Conservation (phyloP, 2,888 invertebrate species). For the Mongoloraphidia duomilia region DNA sequence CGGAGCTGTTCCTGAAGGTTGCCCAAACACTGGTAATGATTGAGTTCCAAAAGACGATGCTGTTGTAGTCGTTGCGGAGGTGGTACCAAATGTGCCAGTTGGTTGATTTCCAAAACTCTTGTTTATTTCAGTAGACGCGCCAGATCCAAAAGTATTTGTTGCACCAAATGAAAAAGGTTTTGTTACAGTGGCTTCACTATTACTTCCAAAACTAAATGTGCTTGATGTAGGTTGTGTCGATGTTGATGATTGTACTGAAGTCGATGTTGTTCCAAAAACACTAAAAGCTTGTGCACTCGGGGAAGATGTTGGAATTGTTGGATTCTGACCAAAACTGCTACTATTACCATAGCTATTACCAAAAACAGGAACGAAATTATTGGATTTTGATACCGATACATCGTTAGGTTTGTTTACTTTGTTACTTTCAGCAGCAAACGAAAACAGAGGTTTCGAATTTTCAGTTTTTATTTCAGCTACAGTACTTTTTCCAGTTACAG, state of each 20-base stretch:
- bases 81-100: background rate
- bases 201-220: background rate
- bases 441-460: too few species aligned
- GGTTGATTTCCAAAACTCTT: background rate
- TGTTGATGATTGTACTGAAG: background rate
- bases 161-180: conserved; percentile 1
- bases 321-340: background rate
- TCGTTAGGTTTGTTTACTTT: too few species aligned
- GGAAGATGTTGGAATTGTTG: background rate
- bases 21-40: background rate
- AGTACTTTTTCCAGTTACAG: too few species aligned
- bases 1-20: background rate
- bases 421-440: too few species aligned
- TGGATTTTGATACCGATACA: too few species aligned
- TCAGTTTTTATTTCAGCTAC: too few species aligned
- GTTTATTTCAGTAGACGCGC: background rate
- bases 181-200: background rate
- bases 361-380: too few species aligned
- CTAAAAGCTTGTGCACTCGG: background rate
- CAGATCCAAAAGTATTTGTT: background rate
- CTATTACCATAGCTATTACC: too few species aligned
- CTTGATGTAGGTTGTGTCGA: background rate
- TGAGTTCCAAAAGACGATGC: background rate
- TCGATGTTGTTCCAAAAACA: background rate
- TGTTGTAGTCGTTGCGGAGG: background rate